These are phyloP conservation scores for Cenopis cana DNA, from an alignment of 2,888 invertebrate species.

Conservation along the genomic window DNA sequence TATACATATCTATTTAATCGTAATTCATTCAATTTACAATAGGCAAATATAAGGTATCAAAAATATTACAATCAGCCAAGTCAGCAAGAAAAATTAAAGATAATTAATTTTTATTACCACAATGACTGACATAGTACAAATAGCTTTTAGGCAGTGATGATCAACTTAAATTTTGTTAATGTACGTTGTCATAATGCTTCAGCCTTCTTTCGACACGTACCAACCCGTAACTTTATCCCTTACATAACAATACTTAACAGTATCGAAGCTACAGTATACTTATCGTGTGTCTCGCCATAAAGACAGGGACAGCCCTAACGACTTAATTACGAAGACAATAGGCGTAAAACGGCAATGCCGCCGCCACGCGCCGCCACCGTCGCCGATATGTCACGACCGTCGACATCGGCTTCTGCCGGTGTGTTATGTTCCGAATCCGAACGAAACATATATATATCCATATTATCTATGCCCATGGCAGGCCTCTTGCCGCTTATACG, in stretches of 20 bases:
- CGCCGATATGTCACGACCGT: conserved; percentile 22
- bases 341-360: conserved; percentile 17
- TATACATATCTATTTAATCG: too few species aligned
- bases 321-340: conserved; percentile 43
- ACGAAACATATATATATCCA: not conserved
- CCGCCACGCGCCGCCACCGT: conserved; percentile 42
- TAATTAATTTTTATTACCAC: not conserved
- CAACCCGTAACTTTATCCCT: not conserved
- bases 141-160: not conserved
- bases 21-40: too few species aligned
- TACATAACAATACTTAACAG: not conserved
- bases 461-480: too few species aligned
- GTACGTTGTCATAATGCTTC: not conserved
- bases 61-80: too few species aligned
- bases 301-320: conserved; percentile 34
- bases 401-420: not conserved
- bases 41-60: too few species aligned
- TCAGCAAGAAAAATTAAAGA: not conserved
- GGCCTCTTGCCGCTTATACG: too few species aligned
- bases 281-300: not conserved
- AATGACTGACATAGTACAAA: not conserved
- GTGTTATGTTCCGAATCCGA: not conserved
- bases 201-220: not conserved
- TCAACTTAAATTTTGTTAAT: too few species aligned
- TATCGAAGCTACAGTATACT: not conserved